Evolutionary conservation across 2,113 vertebrate species (phyloP), one percentile per base, ranked within the genome.

Genomic region (Notothenia rossii): DNA sequence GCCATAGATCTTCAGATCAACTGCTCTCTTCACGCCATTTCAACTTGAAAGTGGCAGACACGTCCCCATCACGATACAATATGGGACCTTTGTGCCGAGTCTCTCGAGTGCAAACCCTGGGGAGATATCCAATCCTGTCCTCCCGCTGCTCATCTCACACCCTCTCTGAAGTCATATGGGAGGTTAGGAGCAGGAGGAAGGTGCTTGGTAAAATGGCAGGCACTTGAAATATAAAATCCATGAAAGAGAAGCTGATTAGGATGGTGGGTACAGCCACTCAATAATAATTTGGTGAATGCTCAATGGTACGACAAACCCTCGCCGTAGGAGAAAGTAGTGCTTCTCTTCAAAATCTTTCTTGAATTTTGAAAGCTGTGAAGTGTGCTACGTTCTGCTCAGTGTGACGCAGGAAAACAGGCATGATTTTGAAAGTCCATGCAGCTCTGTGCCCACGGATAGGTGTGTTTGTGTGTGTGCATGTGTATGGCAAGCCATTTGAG

Each of bases 61-160:
- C 4, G 8, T 56, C 65, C 50, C 81, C 55, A 17, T 15, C 0
- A 48, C 10, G 33, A 71, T 53, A 64, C 43, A 74, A 82, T 45
- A 65, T 72, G 59, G 60, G 68, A 70, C 77, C 80, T 86, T 58
- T 49, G 20, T 63, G 59, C 29, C 14, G 45, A 29, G 43, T 86
- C 66, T 82, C 76, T 73, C 18, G 70, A 79, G 81, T 43, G 7
- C 62, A 69, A 77, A 77, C 76, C 64, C 76, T 3, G 4, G 54
- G 64, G 78, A 72, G 22, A 72, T 25, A 51, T 46, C 58, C 76
- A 15, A 2, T 58, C 22, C 22, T 62, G 33, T 29, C 63, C 56
- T 75, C 59, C 56, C 9, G 25, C 53, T 2, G 29, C 63, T 73
- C 15, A 10, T 71, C 53, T 68, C 66, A 63, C 54, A 69, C 54